Conservation (phyloP, 2,113 vertebrate species). For the Rattus norvegicus region GRCr8 NC_086023.1:66733501-66734000, state of each 20-base stretch:
- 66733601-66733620: background rate
- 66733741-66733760: background rate
- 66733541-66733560: background rate
- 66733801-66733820: background rate
- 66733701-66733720: background rate
- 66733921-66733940: background rate
- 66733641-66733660: background rate
- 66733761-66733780: background rate
- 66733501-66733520: background rate
- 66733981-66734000: background rate
- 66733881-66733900: background rate
- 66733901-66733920: background rate
- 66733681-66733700: background rate
- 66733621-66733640: background rate
- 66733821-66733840: background rate
- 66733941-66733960: background rate
- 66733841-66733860: background rate
- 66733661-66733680: background rate
- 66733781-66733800: background rate
- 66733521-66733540: background rate
- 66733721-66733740: background rate
- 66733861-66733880: background rate
- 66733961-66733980: background rate
- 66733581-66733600: background rate
- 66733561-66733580: background rate